Conservation (phyloP, 2,113 vertebrate species). For the Lophochroa leadbeateri region DNA sequence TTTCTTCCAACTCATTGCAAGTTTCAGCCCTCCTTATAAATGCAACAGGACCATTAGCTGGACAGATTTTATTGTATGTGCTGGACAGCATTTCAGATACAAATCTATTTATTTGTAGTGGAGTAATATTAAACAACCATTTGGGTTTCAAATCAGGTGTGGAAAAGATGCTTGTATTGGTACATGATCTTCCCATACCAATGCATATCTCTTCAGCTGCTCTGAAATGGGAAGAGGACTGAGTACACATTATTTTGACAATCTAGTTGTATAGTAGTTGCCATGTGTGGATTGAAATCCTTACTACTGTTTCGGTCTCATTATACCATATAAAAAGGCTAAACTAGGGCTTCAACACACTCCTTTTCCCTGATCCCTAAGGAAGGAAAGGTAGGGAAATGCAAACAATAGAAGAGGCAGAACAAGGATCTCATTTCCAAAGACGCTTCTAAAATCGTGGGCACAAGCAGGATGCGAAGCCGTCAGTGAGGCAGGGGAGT, state of each 20-base stretch:
- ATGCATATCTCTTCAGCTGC: background rate
- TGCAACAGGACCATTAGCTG: background rate
- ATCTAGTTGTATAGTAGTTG: background rate
- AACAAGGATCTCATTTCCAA: background rate
- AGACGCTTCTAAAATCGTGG: background rate
- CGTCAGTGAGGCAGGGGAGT: no score
- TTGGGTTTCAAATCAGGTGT: background rate
- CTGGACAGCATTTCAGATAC: background rate
- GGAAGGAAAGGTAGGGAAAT: background rate
- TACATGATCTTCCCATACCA: background rate
- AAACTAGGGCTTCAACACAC: background rate
- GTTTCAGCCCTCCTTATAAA: background rate
- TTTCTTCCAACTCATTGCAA: background rate
- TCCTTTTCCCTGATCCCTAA: background rate
- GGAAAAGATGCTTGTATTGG: background rate
- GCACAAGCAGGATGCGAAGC: background rate
- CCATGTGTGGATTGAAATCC: background rate
- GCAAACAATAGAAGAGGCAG: background rate
- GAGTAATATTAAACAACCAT: background rate
- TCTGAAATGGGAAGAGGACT: background rate
- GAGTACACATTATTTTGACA: background rate
- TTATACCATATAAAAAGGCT: background rate
- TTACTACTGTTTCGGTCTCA: background rate
- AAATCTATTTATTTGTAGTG: background rate
- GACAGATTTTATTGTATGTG: background rate